Base-by-base conservation (phyloP, 2,113 vertebrate genomes). In the Taxidea taxus region DNA sequence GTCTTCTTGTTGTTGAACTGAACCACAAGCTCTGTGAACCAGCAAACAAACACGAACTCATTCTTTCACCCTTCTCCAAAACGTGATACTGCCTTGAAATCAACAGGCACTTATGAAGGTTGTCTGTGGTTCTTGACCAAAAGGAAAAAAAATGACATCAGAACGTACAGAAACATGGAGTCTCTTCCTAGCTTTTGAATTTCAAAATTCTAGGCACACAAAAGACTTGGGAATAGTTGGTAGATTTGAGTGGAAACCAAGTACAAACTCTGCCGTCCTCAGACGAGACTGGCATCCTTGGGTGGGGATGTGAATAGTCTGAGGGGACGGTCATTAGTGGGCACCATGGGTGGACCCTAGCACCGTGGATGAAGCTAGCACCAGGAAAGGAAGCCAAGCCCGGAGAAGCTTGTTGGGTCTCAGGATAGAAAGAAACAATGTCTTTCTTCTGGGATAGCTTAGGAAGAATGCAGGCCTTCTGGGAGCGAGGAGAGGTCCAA, bases 31-130 rank as follows among this genome's bases (percentile, higher is more conserved):
- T 89, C 27, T 25, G 37, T 78, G 31, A 34, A 42, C 56, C 85
- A n/a, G 34, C 13, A 31, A 39, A n/a, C 21, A 27, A 10, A 64
- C 9, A 23, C 12, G 23, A 12, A 11, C 7, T 0, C 10, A 6
- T n/a, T 25, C 44, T 47, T 78, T 31, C 47, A 1, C 27, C 23
- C 54, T 62, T 75, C 23, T 44, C 72, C 4, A 7, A 4, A 47
- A 39, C 7, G 39, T 34, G 23, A 27, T 3, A 0, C 13, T 20
- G 27, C 39, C 62, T 86, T 31, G n/a, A 39, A 62, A 27, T 70
- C 25, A n/a, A 10, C 14, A 7, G 13, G 66, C 10, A 1, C 12
- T 14, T 15, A 2, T 18, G 8, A 27, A 31, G 47, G 42, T n/a
- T 37, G 25, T 23, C 34, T 15, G 37, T 25, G 31, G 20, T 27